phyloP scores from a whole-genome alignment of 2,888 invertebrate species.

The Acronicta psi region DNA sequence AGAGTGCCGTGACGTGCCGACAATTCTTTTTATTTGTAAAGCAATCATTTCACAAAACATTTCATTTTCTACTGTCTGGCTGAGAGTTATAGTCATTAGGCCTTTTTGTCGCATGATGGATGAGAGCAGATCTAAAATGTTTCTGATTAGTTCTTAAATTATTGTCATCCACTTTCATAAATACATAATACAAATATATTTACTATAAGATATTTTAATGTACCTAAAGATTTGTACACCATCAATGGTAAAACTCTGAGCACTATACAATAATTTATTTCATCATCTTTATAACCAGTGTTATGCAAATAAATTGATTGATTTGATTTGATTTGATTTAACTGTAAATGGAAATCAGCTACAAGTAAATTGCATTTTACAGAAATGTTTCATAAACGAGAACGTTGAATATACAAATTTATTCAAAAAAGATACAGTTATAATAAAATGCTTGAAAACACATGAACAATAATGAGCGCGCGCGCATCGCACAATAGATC shows the following conservation, averaged over 20 bases:
- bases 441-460: conserved; percentile 46
- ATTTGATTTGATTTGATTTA: no score
- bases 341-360: no score
- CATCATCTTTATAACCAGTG: no score
- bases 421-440: conserved; percentile 18
- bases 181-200: no score
- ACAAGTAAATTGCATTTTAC: neutral
- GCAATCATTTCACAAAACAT: conserved; percentile 51
- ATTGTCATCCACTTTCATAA: no score
- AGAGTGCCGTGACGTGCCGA: conserved; percentile 63
- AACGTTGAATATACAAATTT: neutral
- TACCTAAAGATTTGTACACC: no score
- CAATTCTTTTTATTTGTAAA: conserved; percentile 62
- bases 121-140: no score
- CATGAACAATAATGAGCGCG: conserved; percentile 50
- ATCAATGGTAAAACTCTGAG: no score
- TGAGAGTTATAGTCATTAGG: conserved; percentile 12
- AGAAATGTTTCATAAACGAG: neutral
- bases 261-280: no score
- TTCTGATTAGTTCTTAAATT: no score
- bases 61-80: conserved; percentile 49
- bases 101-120: neutral
- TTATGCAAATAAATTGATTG: no score
- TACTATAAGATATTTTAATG: no score
- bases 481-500: conserved; percentile 78